phyloP scores from a whole-genome alignment of 2,797 vertebrate genomes.

The Anguilla anguilla region DNA sequence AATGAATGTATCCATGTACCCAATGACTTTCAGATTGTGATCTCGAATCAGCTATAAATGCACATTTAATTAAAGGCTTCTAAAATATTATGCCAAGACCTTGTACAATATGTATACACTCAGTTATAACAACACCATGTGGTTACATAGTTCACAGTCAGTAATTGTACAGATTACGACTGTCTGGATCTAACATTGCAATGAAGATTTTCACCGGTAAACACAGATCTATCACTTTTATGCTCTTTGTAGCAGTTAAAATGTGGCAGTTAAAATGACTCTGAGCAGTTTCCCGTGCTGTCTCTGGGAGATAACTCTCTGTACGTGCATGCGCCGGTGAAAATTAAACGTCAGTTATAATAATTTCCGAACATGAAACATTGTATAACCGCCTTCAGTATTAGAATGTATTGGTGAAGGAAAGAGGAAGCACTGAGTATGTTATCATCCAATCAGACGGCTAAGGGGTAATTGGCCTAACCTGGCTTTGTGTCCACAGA shows the following conservation, averaged over 20 bases:
- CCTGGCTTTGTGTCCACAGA: not conserved
- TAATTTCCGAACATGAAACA: conserved; percentile 2
- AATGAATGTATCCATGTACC: not conserved
- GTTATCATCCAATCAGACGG: not conserved
- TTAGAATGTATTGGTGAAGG: not conserved
- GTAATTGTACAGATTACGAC: not conserved
- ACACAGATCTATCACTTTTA: not conserved
- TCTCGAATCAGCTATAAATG: not conserved
- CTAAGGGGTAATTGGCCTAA: not conserved
- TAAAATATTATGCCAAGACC: not conserved
- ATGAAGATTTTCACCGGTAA: not conserved
- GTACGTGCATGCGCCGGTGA: not conserved
- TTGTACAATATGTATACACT: not conserved
- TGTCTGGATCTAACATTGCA: not conserved
- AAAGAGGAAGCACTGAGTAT: not conserved
- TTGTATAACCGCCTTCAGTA: not conserved
- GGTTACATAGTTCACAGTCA: not conserved
- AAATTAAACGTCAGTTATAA: not conserved
- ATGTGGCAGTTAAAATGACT: not conserved
- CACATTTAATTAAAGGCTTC: not conserved
- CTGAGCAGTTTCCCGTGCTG: not conserved
- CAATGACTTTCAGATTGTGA: not conserved
- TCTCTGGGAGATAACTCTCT: not conserved
- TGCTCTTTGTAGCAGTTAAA: too few relatives aligned
- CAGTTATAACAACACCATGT: not conserved